Evolutionary conservation across 92 coral and sea anemone species (phyloP), one percentile per base, ranked within the genome.

Genomic region (Paragorgia papillata): DNA sequence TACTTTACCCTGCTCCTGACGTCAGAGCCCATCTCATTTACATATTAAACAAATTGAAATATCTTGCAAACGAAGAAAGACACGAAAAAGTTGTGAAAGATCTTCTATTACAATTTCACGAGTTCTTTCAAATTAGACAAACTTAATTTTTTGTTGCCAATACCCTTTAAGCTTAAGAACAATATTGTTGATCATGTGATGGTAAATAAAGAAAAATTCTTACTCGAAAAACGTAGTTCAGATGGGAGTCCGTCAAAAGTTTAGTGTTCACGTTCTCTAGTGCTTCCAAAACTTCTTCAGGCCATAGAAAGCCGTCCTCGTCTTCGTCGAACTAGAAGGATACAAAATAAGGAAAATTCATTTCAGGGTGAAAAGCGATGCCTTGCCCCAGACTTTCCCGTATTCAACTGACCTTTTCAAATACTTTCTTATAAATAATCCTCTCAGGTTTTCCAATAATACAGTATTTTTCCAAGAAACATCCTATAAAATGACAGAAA

Each of bases 241-340:
- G 77, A 68, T 94, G 98, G 4, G 97, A 84, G 79, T 94, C 95
- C 2, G 85, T 64, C 86, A 94, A 60, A 57, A 94, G 64, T 49
- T 86, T 88, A 22, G 92, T 83, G 77, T 94, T 94, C 41, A 94
- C 95, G 68, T 87, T 79, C 61, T 91, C 95, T 30, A 94, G 79
- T 34, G 98, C 97, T 59, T 91, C 97, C 21, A 94, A 81, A 48
- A 88, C 74, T 43, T 94, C 97, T 57, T 91, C 98, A 9, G 97
- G 97, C 67, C 89, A 94, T 34, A 94, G 76, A 70, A 67, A 81
- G 34, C 95, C 98, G 81, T 94, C 97, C 20, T 81, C 49, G 62
- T 94, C 94, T 68, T 91, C 92, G 41, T 94, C 98, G 60, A 88
- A 83, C 98, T 94, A 41, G 4, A 12, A 75, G 12, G 64, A 65